Conservation (phyloP, 2,113 vertebrate species). For the Origma solitaria region DNA sequence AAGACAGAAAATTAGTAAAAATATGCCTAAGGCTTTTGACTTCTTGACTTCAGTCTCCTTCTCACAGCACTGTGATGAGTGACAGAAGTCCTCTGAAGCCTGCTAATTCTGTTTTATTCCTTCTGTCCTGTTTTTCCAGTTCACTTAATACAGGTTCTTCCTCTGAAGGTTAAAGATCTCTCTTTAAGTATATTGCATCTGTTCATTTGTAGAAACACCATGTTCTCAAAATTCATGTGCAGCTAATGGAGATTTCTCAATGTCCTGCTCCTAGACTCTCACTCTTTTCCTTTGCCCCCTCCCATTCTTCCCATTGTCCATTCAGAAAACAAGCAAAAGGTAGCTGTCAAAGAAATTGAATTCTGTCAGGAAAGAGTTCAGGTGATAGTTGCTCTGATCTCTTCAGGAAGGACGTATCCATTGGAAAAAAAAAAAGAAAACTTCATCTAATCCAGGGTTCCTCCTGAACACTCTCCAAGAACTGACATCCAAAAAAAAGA, state of each 20-base stretch:
- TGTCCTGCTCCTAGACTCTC: neutral
- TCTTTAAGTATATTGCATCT: constrained; percentile 13
- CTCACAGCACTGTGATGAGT: neutral
- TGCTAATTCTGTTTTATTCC: neutral
- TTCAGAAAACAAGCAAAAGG: neutral
- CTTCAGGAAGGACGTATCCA: neutral
- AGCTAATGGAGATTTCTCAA: neutral
- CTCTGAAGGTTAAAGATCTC: constrained; percentile 43
- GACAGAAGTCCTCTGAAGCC: constrained; percentile 21
- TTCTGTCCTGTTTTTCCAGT: constrained; percentile 35
- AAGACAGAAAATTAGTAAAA: neutral
- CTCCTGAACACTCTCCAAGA: neutral
- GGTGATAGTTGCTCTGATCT: neutral
- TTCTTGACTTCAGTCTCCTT: constrained; percentile 20
- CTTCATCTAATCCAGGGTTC: rapidly evolving
- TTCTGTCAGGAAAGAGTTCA: neutral
- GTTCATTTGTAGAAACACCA: neutral
- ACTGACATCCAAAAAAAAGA: rapidly evolving
- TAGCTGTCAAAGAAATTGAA: neutral
- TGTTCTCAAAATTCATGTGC: neutral
- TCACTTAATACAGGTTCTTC: neutral
- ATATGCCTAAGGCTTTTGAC: neutral
- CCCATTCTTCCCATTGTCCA: neutral
- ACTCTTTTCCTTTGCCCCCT: neutral
- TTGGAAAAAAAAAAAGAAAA: neutral